These are phyloP conservation scores for Penelope pileata DNA, from an alignment of 2,113 vertebrate genomes.

Conservation along the genomic window DNA sequence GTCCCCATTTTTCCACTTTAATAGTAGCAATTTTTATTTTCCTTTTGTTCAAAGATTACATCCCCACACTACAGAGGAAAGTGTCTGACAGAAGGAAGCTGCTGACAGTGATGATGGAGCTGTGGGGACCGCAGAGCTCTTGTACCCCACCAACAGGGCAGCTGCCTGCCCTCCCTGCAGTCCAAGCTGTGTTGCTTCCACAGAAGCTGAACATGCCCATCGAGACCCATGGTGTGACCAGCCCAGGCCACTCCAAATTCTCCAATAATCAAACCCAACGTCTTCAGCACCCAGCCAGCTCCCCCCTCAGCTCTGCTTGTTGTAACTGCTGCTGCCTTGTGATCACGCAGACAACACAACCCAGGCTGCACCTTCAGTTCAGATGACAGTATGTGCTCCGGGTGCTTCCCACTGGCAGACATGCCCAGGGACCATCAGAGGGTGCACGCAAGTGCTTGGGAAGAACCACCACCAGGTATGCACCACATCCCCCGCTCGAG, in stretches of 20 bases:
- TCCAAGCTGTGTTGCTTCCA: rapidly evolving
- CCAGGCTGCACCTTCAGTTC: background rate
- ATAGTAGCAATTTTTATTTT: background rate
- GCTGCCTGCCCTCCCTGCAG: background rate
- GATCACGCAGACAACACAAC: background rate
- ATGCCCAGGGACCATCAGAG: no score
- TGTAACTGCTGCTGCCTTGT: background rate
- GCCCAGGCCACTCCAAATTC: background rate
- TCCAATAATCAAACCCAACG: background rate
- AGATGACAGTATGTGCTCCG: background rate
- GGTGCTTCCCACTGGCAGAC: no score
- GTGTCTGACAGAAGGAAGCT: background rate
- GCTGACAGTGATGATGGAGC: background rate
- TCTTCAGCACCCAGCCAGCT: background rate
- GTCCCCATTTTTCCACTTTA: background rate
- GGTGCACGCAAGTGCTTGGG: no score
- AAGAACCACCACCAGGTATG: background rate
- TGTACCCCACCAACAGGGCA: background rate
- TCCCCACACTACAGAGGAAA: background rate
- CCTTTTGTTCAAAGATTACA: background rate
- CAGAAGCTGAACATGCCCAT: rapidly evolving
- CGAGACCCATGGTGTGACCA: background rate
- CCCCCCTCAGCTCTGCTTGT: background rate
- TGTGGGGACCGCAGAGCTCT: background rate
- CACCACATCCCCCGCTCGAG: background rate